phyloP scores from a whole-genome alignment of 2,797 vertebrate genomes.

The Rhinichthys osculus region DNA sequence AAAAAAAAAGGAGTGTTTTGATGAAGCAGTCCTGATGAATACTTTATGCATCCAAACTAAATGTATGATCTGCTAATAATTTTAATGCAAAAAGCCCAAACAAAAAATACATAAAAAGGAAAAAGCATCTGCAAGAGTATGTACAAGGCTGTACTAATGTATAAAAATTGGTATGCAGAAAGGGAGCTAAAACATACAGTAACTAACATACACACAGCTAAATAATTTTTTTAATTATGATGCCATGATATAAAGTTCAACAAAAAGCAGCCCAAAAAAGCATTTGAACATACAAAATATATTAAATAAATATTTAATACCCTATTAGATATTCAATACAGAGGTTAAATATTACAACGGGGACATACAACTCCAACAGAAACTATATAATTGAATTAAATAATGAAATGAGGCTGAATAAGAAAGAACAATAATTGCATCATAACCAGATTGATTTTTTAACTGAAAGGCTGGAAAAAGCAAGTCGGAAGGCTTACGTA shows the following conservation, averaged over 20 bases:
- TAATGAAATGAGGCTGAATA: constrained; percentile 5
- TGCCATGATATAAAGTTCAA: background rate
- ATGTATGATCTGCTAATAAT: background rate
- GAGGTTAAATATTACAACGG: constrained; percentile 2
- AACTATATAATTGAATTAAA: background rate
- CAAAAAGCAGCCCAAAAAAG: background rate
- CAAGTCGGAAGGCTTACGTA: constrained; percentile 81
- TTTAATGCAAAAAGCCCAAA: background rate
- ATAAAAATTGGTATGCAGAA: background rate
- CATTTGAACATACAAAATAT: background rate
- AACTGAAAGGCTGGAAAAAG: constrained; percentile 8
- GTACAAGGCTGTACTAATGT: background rate
- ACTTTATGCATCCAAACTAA: constrained; percentile 3
- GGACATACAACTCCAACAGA: background rate
- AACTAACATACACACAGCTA: background rate
- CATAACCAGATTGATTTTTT: constrained; percentile 1
- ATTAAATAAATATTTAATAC: background rate
- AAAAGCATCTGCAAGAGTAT: background rate
- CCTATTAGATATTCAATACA: background rate
- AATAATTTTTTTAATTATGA: background rate
- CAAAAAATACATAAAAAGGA: background rate
- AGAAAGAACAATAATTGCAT: constrained; percentile 21
- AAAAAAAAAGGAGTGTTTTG: background rate
- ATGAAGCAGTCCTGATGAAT: constrained; percentile 21
- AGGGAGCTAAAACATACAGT: background rate